Percentiles rank a stretch among this genome's conserved stretches.
Conservation (phyloP, 2,113 vertebrate genomes). For the Elephas maximus region DNA sequence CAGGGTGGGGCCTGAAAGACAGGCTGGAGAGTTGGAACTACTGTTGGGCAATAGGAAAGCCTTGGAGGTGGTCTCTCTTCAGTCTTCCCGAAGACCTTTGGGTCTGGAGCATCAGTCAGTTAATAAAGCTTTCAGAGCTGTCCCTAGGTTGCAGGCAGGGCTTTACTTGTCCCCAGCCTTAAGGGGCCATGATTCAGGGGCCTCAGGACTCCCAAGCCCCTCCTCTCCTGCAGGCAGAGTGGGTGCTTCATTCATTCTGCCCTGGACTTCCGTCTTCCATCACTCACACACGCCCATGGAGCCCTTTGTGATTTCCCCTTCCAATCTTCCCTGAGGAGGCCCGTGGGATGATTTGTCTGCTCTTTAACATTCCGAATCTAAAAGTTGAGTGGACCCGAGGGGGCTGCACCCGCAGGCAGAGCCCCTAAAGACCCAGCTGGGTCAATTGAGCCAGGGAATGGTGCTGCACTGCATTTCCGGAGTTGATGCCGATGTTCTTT, state of each 20-base stretch:
- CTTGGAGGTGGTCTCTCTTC: background rate
- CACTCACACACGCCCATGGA: background rate
- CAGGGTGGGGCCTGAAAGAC: background rate
- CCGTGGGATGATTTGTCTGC: background rate
- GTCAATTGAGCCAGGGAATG: background rate
- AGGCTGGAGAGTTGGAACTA: background rate
- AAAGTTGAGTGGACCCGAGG: background rate
- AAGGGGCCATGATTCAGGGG: background rate
- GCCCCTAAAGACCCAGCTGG: background rate
- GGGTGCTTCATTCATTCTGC: background rate
- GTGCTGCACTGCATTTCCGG: background rate
- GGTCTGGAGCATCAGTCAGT: background rate
- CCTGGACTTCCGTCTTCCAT: background rate
- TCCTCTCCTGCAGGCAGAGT: background rate
- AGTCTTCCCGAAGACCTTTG: background rate
- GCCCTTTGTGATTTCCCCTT: conserved; percentile 36
- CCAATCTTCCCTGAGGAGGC: background rate
- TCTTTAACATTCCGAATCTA: conserved; percentile 31
- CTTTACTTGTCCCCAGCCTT: background rate
- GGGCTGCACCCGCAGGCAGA: conserved; percentile 23
- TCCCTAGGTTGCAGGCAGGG: background rate
- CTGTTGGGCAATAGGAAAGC: background rate
- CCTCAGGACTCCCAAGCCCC: background rate
- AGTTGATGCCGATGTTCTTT: background rate
- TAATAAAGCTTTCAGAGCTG: conserved; percentile 39